A percentile compares a stretch with the other conserved stretches of the same genome.
Evolutionary conservation across 2,888 invertebrate species (phyloP).

Genomic region (Dastarcus helophoroides): DNA sequence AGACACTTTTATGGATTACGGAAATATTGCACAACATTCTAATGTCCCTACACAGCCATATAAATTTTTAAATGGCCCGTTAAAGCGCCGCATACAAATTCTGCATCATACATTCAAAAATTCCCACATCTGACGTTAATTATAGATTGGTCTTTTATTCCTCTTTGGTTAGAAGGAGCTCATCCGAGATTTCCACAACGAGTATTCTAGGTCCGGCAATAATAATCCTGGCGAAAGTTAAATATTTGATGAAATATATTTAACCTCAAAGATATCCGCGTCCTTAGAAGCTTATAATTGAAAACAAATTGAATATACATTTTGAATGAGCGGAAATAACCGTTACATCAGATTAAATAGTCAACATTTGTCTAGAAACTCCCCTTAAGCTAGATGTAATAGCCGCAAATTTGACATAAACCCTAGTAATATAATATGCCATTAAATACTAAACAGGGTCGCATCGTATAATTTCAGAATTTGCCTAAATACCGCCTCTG

Average conservation of each 20-base stretch:
- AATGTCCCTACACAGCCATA: no score
- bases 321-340: slow-evolving; percentile 12
- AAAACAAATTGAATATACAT: slow-evolving; percentile 13
- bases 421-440: slow-evolving; percentile 22
- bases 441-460: slow-evolving; percentile 25
- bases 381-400: slow-evolving; percentile 6
- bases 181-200: no score
- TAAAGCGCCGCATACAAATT: no score
- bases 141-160: no score
- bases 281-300: slow-evolving; percentile 9
- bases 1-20: no score
- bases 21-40: no score
- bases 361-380: slow-evolving; percentile 11
- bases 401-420: slow-evolving; percentile 20
- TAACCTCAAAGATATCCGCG: slow-evolving; percentile 2
- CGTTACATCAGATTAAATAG: slow-evolving; percentile 10
- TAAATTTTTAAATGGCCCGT: no score
- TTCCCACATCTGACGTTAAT: no score
- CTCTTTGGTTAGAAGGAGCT: no score
- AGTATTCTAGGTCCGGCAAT: no score
- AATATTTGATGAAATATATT: neutral
- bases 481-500: slow-evolving; percentile 19
- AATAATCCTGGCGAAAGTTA: no score
- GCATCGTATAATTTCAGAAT: slow-evolving; percentile 20
- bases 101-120: no score